Conservation (phyloP, 2,888 invertebrate species). For the Erynnis tages region DNA sequence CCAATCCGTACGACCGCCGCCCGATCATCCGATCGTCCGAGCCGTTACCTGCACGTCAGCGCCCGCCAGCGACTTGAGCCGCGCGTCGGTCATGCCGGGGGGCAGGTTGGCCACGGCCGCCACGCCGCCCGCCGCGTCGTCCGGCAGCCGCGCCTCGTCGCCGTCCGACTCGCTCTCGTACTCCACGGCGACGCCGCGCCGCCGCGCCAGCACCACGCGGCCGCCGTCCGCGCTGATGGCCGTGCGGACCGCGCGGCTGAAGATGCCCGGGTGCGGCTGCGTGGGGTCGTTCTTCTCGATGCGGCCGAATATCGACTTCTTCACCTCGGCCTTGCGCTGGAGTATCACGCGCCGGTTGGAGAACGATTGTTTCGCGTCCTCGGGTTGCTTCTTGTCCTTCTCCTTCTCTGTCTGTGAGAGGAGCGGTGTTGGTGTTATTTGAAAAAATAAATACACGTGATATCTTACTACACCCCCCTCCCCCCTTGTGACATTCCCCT, state of each 20-base stretch:
- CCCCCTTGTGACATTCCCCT: too few species aligned
- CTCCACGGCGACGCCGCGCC: background rate
- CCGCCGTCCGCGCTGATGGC: constrained; percentile 48
- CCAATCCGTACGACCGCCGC: background rate
- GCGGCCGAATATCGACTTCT: background rate
- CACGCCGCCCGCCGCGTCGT: constrained; percentile 29
- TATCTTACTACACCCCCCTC: too few species aligned
- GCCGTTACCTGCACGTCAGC: constrained; percentile 68
- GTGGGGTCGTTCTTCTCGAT: background rate
- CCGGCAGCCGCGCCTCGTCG: background rate
- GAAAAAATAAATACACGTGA: too few species aligned
- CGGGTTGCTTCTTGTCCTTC: constrained; percentile 43
- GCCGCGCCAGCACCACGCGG: constrained; percentile 29
- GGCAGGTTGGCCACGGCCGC: constrained; percentile 63
- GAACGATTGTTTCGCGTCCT: constrained; percentile 38
- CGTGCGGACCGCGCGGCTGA: constrained; percentile 64
- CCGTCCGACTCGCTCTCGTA: constrained; percentile 26
- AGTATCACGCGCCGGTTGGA: constrained; percentile 64
- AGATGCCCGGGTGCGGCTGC: constrained; percentile 49
- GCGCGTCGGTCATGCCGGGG: constrained; percentile 70
- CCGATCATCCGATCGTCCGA: background rate
- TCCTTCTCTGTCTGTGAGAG: constrained; percentile 40
- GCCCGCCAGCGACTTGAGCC: constrained; percentile 67
- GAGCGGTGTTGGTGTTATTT: too few species aligned
- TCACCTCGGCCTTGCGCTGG: constrained; percentile 48